A percentile compares a stretch with the other conserved stretches of the same genome.
phyloP scores from a whole-genome alignment of 2,113 vertebrate genomes.

The Atractosteus spatula region DNA sequence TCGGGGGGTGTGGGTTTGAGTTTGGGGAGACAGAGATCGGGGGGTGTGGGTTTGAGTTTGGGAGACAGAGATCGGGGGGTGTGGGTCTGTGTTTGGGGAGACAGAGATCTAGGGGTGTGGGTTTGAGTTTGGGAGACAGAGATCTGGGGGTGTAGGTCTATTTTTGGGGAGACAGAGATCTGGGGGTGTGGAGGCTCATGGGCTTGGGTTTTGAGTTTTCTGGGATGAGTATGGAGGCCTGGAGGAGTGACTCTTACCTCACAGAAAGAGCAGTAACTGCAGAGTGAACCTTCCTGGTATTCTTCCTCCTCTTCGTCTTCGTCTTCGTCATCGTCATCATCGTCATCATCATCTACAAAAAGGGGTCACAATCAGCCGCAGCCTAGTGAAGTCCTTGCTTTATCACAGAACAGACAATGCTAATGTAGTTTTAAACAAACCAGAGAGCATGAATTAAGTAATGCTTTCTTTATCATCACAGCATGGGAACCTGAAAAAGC shows the following conservation, averaged over 20 bases:
- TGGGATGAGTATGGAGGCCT: too few species aligned
- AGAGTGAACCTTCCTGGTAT: conserved; percentile 75
- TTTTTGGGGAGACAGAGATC: neutral
- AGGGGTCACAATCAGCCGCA: too few species aligned
- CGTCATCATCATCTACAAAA: conserved; percentile 11
- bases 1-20: neutral
- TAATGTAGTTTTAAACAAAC: too few species aligned
- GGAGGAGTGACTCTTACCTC: conserved; percentile 54
- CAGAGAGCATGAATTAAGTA: too few species aligned
- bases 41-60: too few species aligned
- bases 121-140: conserved; percentile 1
- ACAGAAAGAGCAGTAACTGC: conserved; percentile 76
- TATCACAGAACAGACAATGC: too few species aligned
- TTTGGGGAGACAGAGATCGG: neutral
- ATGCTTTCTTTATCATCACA: too few species aligned
- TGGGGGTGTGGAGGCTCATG: too few species aligned
- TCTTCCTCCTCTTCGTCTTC: conserved; percentile 34
- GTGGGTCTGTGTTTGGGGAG: neutral
- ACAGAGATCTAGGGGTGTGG: neutral
- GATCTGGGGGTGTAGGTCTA: neutral
- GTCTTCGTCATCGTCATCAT: conserved; percentile 23
- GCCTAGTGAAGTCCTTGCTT: too few species aligned
- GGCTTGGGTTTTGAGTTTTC: too few species aligned
- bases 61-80: too few species aligned
- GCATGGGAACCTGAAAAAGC: too few species aligned